Conservation (phyloP, 2,113 vertebrate genomes). For the Indri indri region DNA sequence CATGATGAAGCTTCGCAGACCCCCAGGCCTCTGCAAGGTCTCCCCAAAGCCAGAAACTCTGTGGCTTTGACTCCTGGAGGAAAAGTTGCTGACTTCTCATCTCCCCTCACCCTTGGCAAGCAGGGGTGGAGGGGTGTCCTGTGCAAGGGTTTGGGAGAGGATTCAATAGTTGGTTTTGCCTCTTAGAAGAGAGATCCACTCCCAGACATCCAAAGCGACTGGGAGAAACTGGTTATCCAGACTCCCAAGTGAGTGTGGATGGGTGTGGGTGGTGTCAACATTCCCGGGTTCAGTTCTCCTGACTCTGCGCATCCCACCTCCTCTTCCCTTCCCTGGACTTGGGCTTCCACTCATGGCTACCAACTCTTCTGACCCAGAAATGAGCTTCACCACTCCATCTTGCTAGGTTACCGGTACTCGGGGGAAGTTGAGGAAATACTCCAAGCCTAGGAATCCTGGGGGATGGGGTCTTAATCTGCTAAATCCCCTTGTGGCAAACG, state of each 20-base stretch:
- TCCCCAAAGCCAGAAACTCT: neutral
- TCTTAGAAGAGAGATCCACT: neutral
- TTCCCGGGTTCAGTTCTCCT: neutral
- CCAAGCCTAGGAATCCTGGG: neutral
- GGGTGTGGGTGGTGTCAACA: fast-evolving
- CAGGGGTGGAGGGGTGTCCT: neutral
- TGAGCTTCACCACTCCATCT: neutral
- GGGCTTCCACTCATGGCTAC: neutral
- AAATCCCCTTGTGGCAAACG: neutral
- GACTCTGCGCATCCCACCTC: neutral
- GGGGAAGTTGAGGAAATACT: neutral
- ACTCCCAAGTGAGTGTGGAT: neutral
- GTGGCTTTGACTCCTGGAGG: neutral
- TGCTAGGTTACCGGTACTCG: neutral
- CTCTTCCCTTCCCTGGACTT: neutral
- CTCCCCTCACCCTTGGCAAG: neutral
- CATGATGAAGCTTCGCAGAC: neutral
- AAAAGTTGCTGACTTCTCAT: neutral
- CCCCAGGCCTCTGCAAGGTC: neutral
- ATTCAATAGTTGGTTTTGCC: neutral
- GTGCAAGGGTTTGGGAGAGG: neutral
- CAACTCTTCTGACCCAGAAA: neutral
- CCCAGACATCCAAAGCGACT: neutral
- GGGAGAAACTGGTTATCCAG: neutral
- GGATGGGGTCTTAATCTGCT: neutral